phyloP scores from a whole-genome alignment of 1,140 invertebrate genomes.

The Pseudomyrmex cubaensis region DNA sequence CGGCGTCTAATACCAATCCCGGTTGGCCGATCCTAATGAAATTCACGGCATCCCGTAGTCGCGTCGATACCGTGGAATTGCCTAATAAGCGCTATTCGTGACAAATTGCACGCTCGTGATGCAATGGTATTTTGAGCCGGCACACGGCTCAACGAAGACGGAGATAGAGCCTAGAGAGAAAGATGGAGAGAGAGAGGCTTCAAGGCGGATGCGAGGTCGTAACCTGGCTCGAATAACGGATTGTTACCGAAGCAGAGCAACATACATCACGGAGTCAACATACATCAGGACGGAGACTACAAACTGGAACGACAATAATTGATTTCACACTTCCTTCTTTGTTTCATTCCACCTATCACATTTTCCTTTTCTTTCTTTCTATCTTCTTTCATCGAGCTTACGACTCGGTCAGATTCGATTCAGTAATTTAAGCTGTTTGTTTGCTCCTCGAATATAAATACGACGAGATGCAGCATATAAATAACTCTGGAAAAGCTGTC shows the following conservation, averaged over 20 bases:
- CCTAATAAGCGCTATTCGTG: conserved; percentile 84
- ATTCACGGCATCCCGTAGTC: conserved; percentile 80
- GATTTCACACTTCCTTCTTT: conserved; percentile 74
- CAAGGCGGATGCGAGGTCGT: conserved; percentile 58
- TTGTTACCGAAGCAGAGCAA: conserved; percentile 79
- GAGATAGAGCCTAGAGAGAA: conserved; percentile 62
- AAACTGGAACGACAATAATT: conserved; percentile 84
- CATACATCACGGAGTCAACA: conserved; percentile 81
- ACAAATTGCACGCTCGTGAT: conserved; percentile 83
- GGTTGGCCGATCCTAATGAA: conserved; percentile 80
- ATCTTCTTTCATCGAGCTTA: conserved; percentile 2
- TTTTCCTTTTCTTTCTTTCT: not conserved
- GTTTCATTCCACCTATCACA: not conserved
- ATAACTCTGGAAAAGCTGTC: not conserved
- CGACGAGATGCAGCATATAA: not conserved
- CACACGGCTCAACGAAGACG: conserved; percentile 25
- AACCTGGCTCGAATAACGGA: conserved; percentile 76
- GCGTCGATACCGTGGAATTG: conserved; percentile 82
- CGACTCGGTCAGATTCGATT: conserved; percentile 6
- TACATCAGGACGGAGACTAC: conserved; percentile 80
- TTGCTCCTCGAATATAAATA: conserved; percentile 1
- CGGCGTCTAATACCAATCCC: conserved; percentile 48
- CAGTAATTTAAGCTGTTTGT: conserved; percentile 9
- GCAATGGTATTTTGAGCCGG: conserved; percentile 79
- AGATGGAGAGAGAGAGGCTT: conserved; percentile 61